Evolutionary conservation across 2,888 invertebrate genomes (phyloP).

Genomic region (Nasonia oneida): DNA sequence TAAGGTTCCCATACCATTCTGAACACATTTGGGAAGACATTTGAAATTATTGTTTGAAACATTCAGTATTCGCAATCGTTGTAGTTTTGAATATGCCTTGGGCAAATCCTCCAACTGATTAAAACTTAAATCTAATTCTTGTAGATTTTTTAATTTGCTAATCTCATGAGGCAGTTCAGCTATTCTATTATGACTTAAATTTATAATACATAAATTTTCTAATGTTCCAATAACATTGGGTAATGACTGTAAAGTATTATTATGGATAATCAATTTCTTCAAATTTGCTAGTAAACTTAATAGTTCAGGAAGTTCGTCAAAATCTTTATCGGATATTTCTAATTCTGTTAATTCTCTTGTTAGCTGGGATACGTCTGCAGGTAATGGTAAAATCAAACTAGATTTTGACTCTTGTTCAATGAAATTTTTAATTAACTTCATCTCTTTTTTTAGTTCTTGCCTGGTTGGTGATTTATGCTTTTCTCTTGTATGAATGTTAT

Average conservation of each 20-base stretch:
- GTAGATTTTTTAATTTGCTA: constrained; percentile 52
- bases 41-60: constrained; percentile 57
- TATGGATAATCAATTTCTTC: constrained; percentile 7
- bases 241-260: constrained; percentile 14
- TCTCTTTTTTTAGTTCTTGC: background rate
- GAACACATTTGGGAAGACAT: constrained; percentile 53
- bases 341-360: constrained; percentile 33
- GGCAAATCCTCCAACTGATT: constrained; percentile 56
- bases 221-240: constrained; percentile 38
- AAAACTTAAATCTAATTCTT: constrained; percentile 47
- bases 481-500: background rate
- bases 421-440: background rate
- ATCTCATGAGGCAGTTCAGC: constrained; percentile 55
- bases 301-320: background rate
- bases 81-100: constrained; percentile 41
- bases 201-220: constrained; percentile 42
- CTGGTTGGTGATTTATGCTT: background rate
- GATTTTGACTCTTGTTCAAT: background rate
- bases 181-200: constrained; percentile 53
- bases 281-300: background rate
- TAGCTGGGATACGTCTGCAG: background rate
- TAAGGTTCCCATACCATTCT: constrained; percentile 52
- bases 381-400: constrained; percentile 1
- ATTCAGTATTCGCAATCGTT: constrained; percentile 48
- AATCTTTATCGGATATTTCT: constrained; percentile 35